Conservation (phyloP, 2,113 vertebrate species). For the Regulus satrapa region DNA sequence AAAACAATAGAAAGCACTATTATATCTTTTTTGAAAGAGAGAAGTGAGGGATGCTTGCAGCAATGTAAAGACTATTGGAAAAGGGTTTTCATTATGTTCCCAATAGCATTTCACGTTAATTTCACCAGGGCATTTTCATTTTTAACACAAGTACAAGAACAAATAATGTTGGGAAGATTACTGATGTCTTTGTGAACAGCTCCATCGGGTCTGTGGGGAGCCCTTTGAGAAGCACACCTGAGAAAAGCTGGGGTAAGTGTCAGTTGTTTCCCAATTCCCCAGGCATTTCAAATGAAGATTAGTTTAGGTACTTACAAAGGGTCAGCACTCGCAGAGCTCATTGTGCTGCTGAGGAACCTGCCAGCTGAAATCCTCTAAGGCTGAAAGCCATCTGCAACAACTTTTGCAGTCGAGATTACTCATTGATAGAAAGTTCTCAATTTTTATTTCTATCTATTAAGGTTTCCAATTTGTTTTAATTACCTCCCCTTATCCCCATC, state of each 20-base stretch:
- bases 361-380: not conserved
- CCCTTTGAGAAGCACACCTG: not conserved
- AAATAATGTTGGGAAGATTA: slow-evolving; percentile 4
- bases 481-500: not conserved
- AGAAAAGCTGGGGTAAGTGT: not conserved
- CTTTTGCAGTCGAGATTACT: not conserved
- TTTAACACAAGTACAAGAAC: not conserved
- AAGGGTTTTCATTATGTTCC: not conserved
- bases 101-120: slow-evolving; percentile 11
- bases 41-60: not conserved
- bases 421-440: not conserved
- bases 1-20: not conserved
- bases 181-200: not conserved
- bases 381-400: slow-evolving; percentile 7
- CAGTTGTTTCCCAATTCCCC: not conserved
- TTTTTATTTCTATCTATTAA: not conserved
- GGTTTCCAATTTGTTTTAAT: slow-evolving; percentile 28
- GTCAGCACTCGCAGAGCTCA: not conserved
- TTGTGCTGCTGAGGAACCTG: not conserved
- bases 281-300: not conserved
- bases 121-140: not conserved
- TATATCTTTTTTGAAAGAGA: not conserved
- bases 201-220: not conserved
- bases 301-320: not conserved
- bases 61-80: not conserved